Evolutionary conservation across 2,888 invertebrate genomes (phyloP), one percentile per base, ranked within the genome.

Genomic region (Netelia virgata): DNA sequence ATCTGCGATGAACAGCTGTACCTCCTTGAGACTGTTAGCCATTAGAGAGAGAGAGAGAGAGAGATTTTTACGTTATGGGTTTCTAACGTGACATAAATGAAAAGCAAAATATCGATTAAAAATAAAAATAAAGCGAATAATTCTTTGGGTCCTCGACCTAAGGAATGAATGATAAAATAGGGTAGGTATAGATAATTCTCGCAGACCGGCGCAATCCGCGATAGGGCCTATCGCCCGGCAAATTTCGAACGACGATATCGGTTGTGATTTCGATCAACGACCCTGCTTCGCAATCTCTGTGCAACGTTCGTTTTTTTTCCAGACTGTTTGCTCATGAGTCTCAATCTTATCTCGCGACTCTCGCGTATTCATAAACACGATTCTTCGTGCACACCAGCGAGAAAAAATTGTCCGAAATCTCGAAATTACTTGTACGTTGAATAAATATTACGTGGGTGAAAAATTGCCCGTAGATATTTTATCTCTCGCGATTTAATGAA

Each of bases 401-500:
- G 14, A 47, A 47, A 47, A 47, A 47, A 47, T 14, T 14, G 14
- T 47, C 14, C 10, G 14, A 47, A 14, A 14, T 47, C 47, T 14
- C 14, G 14, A 47, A 47, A 3, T 47, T 47, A 14, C 47, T 47
- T 10, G 14, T 47, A 47, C 14, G 11, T 0, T 14, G 47, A 47
- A 47, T 47, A 47, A 47, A 47, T 47, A 47, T 47, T 47, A 14
- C 47, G 36, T 47, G 11, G 3, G 11, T 14, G 0, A 11, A 47
- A 47, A 47, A 36, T 6, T 36, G 10, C 14, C 14, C 14, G 36
- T 20, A 72, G n/a, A 68, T 63, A 72, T 73, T 63, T 68, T 61
- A 72, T 81, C 57, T 66, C 66, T 80, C 68, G 28, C 74, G 57
- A 64, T 82, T 82, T 88, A 84, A 86, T 84, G 79, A 78, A 79